A percentile compares a stretch with the other conserved stretches of the same genome.
These are phyloP conservation scores for Sinocyclocheilus anophthalmus DNA, from an alignment of 2,113 vertebrate species.

Conservation along the genomic window DNA sequence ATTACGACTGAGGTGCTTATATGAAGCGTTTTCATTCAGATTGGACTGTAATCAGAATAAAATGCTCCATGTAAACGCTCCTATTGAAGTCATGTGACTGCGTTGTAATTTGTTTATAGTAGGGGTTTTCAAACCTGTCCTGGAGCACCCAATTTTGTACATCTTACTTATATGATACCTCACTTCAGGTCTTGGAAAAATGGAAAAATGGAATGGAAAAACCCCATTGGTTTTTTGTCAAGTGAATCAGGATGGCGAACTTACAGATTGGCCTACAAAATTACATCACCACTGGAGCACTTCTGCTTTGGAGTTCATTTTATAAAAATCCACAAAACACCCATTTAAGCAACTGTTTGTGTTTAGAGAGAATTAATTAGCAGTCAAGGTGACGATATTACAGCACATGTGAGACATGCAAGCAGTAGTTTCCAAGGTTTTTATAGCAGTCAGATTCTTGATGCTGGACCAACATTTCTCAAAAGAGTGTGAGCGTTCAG, in stretches of 20 bases:
- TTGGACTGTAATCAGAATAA: too few species aligned
- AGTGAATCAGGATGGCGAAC: background rate
- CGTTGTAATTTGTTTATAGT: too few species aligned
- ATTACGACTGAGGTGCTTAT: too few species aligned
- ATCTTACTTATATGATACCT: too few species aligned
- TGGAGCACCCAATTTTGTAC: too few species aligned
- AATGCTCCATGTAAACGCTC: too few species aligned
- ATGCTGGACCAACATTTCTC: background rate
- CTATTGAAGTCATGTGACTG: too few species aligned
- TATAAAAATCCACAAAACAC: background rate
- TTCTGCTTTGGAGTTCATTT: background rate
- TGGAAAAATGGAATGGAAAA: too few species aligned
- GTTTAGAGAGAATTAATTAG: background rate
- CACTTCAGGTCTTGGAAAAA: too few species aligned
- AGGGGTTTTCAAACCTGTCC: too few species aligned
- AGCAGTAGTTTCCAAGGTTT: conserved; percentile 7
- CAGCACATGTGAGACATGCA: background rate
- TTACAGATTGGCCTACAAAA: background rate
- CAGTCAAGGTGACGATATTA: conserved; percentile 6
- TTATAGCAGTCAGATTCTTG: conserved; percentile 30
- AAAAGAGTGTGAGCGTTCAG: background rate
- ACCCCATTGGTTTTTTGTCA: background rate
- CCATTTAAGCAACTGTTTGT: background rate
- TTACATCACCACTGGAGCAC: background rate
- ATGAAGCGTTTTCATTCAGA: too few species aligned